phyloP scores from a whole-genome alignment of 1,140 invertebrate species.

The Pollicipes pollicipes region DNA sequence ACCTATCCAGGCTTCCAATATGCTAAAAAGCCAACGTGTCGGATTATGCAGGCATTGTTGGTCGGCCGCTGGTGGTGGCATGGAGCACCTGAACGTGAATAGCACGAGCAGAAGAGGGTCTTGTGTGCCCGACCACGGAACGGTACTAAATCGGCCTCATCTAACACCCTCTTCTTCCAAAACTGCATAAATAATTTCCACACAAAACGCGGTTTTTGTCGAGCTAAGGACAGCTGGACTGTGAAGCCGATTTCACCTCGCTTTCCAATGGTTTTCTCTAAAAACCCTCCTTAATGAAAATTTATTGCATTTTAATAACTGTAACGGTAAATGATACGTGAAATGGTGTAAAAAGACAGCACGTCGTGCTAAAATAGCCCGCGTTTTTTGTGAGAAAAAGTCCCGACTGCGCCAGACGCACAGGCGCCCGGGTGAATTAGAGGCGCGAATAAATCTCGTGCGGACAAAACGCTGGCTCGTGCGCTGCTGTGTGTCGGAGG shows the following conservation, averaged over 20 bases:
- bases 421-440: not conserved
- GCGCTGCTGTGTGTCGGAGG: not conserved
- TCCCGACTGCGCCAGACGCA: not conserved
- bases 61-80: not conserved
- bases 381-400: not conserved
- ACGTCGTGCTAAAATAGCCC: not conserved
- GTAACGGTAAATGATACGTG: not conserved
- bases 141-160: not conserved
- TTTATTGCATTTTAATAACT: not conserved
- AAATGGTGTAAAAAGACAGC: not conserved
- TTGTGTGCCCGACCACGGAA: not conserved
- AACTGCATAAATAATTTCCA: not conserved
- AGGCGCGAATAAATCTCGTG: not conserved
- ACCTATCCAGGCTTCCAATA: too few species aligned
- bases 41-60: not conserved
- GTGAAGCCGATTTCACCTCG: not conserved
- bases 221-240: not conserved
- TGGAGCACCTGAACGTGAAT: not conserved
- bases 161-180: not conserved
- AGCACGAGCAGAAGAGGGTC: not conserved
- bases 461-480: not conserved
- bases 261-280: not conserved
- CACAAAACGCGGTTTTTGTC: not conserved
- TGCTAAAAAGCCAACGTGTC: not conserved
- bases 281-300: not conserved